Evolutionary conservation across 2,888 invertebrate genomes (phyloP).

Genomic region (Hypolimnas misippus): DNA sequence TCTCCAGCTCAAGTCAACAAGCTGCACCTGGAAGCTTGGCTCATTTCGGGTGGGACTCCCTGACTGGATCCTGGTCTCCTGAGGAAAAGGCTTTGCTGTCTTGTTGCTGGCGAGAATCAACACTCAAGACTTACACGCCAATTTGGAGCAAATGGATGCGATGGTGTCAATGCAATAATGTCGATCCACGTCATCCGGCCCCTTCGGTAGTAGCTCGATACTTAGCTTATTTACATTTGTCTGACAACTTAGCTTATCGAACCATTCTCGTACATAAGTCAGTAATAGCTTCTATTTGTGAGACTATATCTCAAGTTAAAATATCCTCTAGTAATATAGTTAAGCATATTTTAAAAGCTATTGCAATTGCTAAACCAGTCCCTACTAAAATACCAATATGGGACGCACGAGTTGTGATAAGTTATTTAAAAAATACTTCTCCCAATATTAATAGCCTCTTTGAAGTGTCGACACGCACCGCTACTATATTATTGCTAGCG

Average conservation of each 20-base stretch:
- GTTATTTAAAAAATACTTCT: background rate
- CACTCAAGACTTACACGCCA: constrained; percentile 33
- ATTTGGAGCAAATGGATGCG: constrained; percentile 32
- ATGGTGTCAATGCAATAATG: constrained; percentile 25
- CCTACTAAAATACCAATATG: constrained; percentile 35
- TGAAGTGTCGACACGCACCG: constrained; percentile 34
- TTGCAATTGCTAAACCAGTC: constrained; percentile 24
- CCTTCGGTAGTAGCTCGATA: constrained; percentile 34
- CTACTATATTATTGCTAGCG: constrained; percentile 36
- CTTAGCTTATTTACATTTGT: constrained; percentile 32
- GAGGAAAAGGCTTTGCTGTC: constrained; percentile 1
- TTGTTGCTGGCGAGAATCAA: constrained; percentile 37
- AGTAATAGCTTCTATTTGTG: constrained; percentile 34
- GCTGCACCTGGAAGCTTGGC: constrained; percentile 29
- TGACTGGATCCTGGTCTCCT: constrained; percentile 30
- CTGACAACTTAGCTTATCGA: constrained; percentile 34
- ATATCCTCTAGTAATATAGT: constrained; percentile 33
- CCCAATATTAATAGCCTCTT: background rate
- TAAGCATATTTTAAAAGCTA: constrained; percentile 38
- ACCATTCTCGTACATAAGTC: constrained; percentile 45
- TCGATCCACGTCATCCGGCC: constrained; percentile 20
- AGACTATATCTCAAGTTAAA: constrained; percentile 27
- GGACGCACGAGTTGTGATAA: constrained; percentile 32
- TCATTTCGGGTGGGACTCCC: constrained; percentile 31
- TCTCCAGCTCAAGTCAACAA: constrained; percentile 26